Evolutionary conservation across 2,113 vertebrate genomes (phyloP).

Genomic region (Talpa occidentalis): DNA sequence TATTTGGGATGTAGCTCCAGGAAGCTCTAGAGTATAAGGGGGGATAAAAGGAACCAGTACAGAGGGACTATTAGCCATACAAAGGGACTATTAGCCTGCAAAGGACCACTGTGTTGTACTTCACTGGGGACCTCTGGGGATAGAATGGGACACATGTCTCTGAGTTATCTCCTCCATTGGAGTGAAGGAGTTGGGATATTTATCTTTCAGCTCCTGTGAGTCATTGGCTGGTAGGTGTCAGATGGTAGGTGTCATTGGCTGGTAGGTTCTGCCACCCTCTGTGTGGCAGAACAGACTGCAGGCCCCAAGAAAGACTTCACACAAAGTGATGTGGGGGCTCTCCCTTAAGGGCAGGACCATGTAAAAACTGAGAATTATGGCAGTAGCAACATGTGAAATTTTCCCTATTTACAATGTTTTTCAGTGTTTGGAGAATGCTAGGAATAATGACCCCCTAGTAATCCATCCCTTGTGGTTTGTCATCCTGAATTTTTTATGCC

Average conservation of each 20-base stretch:
- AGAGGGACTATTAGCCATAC: not conserved
- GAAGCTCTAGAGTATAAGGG: not conserved
- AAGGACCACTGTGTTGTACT: not conserved
- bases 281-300: not conserved
- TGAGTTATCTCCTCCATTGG: not conserved
- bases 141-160: not conserved
- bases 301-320: not conserved
- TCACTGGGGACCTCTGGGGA: not conserved
- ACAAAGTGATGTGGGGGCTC: rapidly evolving
- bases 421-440: not conserved
- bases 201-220: not conserved
- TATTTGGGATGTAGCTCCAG: not conserved
- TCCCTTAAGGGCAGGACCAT: not conserved
- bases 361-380: not conserved
- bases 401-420: not conserved
- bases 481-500: not conserved
- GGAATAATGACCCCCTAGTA: not conserved
- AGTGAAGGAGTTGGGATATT: not conserved
- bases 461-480: not conserved
- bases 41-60: not conserved
- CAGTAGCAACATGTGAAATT: not conserved
- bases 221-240: not conserved
- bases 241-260: not conserved
- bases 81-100: not conserved
- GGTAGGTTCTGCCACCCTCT: not conserved